Conservation (phyloP, 1,140 invertebrate genomes). For the Nasonia vitripennis region DNA sequence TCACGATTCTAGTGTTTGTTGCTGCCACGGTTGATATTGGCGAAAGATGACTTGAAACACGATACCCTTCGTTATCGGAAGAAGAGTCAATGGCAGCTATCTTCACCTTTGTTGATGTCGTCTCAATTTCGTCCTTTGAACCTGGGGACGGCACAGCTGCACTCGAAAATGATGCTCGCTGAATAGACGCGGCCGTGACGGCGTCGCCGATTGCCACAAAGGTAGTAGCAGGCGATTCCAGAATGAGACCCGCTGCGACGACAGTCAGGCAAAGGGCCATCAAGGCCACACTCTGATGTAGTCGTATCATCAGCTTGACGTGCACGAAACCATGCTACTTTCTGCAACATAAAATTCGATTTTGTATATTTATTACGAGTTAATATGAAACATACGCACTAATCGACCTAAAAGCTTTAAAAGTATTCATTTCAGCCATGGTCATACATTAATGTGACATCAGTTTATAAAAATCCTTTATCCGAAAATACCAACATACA, state of each 20-base stretch:
- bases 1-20: neutral
- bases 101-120: neutral
- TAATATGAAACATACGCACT: too few relatives aligned
- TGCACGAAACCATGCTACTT: neutral
- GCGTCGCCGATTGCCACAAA: neutral
- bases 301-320: slow-evolving; percentile 48
- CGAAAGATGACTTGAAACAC: neutral
- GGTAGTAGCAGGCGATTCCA: neutral
- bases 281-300: slow-evolving; percentile 44
- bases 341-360: neutral
- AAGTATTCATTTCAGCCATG: too few relatives aligned
- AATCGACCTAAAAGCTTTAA: too few relatives aligned
- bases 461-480: too few relatives aligned
- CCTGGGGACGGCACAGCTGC: neutral
- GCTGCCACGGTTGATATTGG: neutral
- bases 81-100: neutral
- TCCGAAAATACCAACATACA: too few relatives aligned
- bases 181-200: neutral
- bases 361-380: too few relatives aligned
- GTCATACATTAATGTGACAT: too few relatives aligned
- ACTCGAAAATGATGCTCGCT: neutral
- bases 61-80: neutral
- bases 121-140: slow-evolving; percentile 4
- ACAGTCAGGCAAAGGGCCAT: slow-evolving; percentile 43
- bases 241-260: slow-evolving; percentile 1